Conservation (phyloP, 2,888 invertebrate genomes). For the Drosophila pegasa region DNA sequence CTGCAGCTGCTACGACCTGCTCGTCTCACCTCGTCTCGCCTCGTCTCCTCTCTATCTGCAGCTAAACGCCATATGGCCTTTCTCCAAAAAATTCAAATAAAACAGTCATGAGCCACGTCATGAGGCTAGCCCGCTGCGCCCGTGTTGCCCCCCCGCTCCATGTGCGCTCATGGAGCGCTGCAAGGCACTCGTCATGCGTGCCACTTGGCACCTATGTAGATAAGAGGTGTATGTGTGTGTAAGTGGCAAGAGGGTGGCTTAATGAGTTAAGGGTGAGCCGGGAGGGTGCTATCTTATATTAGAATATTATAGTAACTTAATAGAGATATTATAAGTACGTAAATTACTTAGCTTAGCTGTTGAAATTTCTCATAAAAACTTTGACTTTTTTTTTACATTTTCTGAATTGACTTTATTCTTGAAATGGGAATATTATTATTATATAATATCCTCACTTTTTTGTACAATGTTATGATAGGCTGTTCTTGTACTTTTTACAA, state of each 20-base stretch:
- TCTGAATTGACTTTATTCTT: too few relatives aligned
- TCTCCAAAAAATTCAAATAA: slow-evolving; percentile 77
- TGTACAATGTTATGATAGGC: too few relatives aligned
- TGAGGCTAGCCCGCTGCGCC: slow-evolving; percentile 13
- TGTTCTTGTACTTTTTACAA: too few relatives aligned
- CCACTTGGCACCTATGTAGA: slow-evolving; percentile 76
- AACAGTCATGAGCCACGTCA: slow-evolving; percentile 68
- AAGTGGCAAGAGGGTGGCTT: slow-evolving; percentile 18
- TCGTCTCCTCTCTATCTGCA: slow-evolving; percentile 7
- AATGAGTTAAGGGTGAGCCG: neutral
- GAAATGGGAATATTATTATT: too few relatives aligned
- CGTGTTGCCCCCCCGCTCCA: neutral
- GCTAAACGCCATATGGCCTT: slow-evolving; percentile 69
- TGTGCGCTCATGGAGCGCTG: slow-evolving; percentile 46
- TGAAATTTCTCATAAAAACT: too few relatives aligned
- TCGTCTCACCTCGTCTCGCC: neutral
- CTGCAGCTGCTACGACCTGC: slow-evolving; percentile 34
- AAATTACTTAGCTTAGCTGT: too few relatives aligned
- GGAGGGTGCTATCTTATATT: too few relatives aligned
- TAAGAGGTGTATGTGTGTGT: slow-evolving; percentile 44
- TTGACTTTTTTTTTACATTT: too few relatives aligned
- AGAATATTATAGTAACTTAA: too few relatives aligned
- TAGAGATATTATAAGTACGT: too few relatives aligned
- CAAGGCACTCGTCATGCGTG: slow-evolving; percentile 77
- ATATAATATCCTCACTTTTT: too few relatives aligned